Evolutionary conservation across 2,113 vertebrate species (phyloP), one percentile per base, ranked within the genome.

Genomic region (Halichoerus grypus): DNA sequence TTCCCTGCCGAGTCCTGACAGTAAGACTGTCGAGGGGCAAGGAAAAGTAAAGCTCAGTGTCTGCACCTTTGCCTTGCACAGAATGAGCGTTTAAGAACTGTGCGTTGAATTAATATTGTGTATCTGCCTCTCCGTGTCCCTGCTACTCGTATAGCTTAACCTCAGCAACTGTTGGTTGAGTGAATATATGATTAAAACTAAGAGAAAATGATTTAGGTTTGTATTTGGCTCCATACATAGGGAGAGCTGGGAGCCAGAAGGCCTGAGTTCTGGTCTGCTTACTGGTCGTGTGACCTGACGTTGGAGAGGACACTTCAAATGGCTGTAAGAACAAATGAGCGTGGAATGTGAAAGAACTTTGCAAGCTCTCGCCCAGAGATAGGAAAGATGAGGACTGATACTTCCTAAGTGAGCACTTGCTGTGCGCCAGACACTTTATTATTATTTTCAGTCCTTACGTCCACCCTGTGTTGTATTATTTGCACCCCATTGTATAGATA

Each of bases 51-150:
- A 69, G 71, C 14, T 0, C 7, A 4, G 15, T 3, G 13, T 61
- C 71, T 10, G 39, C 5, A 2, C n/a, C 42, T 69, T 36, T 36
- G n/a, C 63, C 85, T 28, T 8, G 55, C 55, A 46, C 28, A 8
- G 2, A 53, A 49, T 1, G 24, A 6, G 26, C 13, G 3, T 39
- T 36, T 12, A 7, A 10, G 53, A 22, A 12, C 67, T 19, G 13
- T 7, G 14, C 7, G 15, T 11, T 22, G 12, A 72, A 26, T 65
- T 26, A 26, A 33, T 4, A 26, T 8, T 3, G 2, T 0, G 1
- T 57, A 13, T 18, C 83, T 72, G 39, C 49, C 24, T 59, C 36
- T 63, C 39, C 15, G 0, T 0, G 15, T 24, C 49, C 71, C 81
- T 13, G 4, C 76, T 31, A 3, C 28, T 59, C 1, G 2, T 4